A percentile compares a stretch with the other conserved stretches of the same genome.
Evolutionary conservation across 92 coral and sea anemone species (phyloP).

Genomic region (Palythoa grandiflora): DNA sequence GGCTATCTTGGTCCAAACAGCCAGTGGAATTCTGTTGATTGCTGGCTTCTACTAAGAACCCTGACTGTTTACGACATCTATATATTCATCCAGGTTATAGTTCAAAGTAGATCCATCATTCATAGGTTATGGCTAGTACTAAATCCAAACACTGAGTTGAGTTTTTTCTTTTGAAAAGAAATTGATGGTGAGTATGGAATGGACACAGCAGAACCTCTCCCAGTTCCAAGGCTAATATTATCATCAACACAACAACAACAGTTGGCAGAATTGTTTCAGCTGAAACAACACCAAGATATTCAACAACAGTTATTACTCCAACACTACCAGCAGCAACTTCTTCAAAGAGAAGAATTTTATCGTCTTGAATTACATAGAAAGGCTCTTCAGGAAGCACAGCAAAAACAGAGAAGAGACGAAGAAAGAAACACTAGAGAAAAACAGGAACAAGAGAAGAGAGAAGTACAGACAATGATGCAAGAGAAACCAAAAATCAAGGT

Average conservation of each 20-base stretch:
- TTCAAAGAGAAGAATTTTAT: conserved; percentile 28
- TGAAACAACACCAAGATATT: conserved; percentile 80
- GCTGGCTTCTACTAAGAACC: too few species aligned
- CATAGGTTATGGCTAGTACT: too few species aligned
- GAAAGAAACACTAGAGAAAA: conserved; percentile 26
- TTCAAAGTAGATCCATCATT: too few species aligned
- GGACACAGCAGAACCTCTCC: conserved; percentile 68
- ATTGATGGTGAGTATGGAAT: conserved; percentile 80
- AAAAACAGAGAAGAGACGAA: conserved; percentile 46
- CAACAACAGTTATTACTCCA: conserved; percentile 60
- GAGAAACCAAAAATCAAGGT: conserved; percentile 47
- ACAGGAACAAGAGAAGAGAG: conserved; percentile 37
- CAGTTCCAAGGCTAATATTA: conserved; percentile 69
- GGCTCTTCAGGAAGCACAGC: conserved; percentile 37
- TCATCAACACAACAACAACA: conserved; percentile 82
- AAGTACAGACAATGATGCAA: conserved; percentile 12
- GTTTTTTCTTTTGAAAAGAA: conserved; percentile 49
- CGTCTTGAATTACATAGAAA: conserved; percentile 31
- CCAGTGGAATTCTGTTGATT: too few species aligned
- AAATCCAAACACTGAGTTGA: neutral
- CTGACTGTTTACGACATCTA: too few species aligned
- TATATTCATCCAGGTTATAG: too few species aligned
- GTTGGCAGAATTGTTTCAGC: conserved; percentile 74
- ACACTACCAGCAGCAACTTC: conserved; percentile 39
- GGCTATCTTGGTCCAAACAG: too few species aligned